Conservation (phyloP, 2,797 vertebrate species). For the Gallinago solitaria region DNA sequence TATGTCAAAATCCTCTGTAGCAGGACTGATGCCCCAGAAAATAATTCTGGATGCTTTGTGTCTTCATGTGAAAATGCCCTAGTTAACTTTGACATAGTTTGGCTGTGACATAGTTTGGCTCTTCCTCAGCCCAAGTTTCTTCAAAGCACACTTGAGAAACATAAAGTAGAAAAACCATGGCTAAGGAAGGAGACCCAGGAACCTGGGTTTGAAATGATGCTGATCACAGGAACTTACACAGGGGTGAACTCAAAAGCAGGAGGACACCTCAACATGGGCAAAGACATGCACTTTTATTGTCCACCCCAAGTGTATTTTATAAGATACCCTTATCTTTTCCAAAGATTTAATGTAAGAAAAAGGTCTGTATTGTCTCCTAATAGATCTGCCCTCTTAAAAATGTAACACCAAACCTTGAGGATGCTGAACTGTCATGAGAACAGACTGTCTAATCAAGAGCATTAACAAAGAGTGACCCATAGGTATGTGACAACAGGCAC, state of each 20-base stretch:
- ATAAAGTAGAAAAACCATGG: not conserved
- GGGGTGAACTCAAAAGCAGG: not conserved
- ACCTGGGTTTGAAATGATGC: not conserved
- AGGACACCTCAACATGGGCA: not conserved
- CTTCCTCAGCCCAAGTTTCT: not conserved
- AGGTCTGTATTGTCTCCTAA: not conserved
- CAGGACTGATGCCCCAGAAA: not conserved
- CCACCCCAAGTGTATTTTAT: not conserved
- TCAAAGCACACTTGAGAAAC: not conserved
- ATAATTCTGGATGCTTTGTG: not conserved
- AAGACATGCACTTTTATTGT: not conserved
- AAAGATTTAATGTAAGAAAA: not conserved
- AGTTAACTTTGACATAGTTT: not conserved
- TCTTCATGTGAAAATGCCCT: not conserved
- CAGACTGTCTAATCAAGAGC: not conserved
- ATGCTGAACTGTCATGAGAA: not conserved
- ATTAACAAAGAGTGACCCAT: not conserved
- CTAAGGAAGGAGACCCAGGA: not conserved
- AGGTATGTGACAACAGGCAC: not conserved
- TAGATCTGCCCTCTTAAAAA: not conserved
- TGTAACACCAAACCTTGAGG: not conserved
- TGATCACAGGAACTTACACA: not conserved
- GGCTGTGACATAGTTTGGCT: not conserved
- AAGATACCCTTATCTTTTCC: not conserved
- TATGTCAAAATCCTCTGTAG: not conserved